Conservation (phyloP, 2,888 invertebrate species). For the Achlya flavicornis region DNA sequence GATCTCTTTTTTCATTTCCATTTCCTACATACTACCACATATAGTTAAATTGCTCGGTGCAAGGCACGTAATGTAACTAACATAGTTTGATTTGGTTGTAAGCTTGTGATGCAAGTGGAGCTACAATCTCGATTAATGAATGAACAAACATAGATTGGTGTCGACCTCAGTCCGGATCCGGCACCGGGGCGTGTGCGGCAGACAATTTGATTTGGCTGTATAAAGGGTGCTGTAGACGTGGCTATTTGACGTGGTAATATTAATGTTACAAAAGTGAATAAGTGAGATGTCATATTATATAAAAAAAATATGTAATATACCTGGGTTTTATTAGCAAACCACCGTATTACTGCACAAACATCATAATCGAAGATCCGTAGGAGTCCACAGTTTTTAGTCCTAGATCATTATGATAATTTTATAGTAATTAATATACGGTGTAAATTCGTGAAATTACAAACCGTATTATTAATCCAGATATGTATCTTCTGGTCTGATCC, state of each 20-base stretch:
- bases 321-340: too few relatives aligned
- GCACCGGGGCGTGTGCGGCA: not conserved
- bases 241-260: not conserved
- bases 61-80: not conserved
- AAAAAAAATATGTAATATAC: too few relatives aligned
- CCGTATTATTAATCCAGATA: too few relatives aligned
- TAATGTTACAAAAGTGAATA: not conserved
- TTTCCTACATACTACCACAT: not conserved
- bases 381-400: too few relatives aligned
- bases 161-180: not conserved
- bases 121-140: not conserved
- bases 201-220: not conserved
- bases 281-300: too few relatives aligned
- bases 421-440: too few relatives aligned
- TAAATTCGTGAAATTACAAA: too few relatives aligned
- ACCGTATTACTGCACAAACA: too few relatives aligned
- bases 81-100: not conserved
- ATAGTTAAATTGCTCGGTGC: not conserved
- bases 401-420: too few relatives aligned
- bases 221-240: not conserved
- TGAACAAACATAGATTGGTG: slow-evolving; percentile 4
- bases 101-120: not conserved
- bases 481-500: too few relatives aligned
- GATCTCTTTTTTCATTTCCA: not conserved
- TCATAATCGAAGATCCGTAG: too few relatives aligned